Evolutionary conservation across 2,888 invertebrate genomes (phyloP).

Genomic region (Leucoptera coffeella): DNA sequence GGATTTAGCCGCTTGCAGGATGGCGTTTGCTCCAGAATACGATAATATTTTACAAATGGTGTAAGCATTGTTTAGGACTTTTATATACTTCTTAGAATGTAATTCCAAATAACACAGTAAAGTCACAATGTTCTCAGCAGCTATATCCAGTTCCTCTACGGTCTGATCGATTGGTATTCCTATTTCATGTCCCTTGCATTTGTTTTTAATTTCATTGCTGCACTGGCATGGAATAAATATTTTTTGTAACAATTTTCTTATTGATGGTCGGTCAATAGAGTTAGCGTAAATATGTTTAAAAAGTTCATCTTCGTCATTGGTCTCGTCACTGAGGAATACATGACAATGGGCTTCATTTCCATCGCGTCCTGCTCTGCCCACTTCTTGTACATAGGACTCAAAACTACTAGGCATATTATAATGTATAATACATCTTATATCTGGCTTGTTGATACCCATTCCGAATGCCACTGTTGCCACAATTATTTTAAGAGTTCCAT

Average conservation of each 20-base stretch:
- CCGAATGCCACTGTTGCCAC: conserved; percentile 96
- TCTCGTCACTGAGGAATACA: conserved; percentile 70
- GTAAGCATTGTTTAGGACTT: conserved; percentile 78
- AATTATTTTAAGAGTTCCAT: conserved; percentile 75
- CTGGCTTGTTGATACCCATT: conserved; percentile 97
- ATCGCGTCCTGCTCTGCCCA: conserved; percentile 89
- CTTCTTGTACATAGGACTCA: conserved; percentile 89
- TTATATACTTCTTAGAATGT: conserved; percentile 68
- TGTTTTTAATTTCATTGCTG: conserved; percentile 13
- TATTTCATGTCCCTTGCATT: conserved; percentile 85
- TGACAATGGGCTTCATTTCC: conserved; percentile 80
- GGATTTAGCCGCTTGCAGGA: conserved; percentile 61
- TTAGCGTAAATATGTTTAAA: conserved; percentile 83
- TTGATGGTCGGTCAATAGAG: conserved; percentile 77
- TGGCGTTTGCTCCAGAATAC: conserved; percentile 70
- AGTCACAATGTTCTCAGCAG: conserved; percentile 86
- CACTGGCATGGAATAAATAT: conserved; percentile 80
- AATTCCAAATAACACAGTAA: conserved; percentile 88
- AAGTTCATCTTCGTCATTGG: conserved; percentile 76
- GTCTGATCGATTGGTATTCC: conserved; percentile 77
- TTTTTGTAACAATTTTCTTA: conserved; percentile 75
- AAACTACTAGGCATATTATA: conserved; percentile 86
- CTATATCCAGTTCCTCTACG: conserved; percentile 75
- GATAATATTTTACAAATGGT: conserved; percentile 76
- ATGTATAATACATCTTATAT: conserved; percentile 93